Conservation (phyloP, 2,888 invertebrate genomes). For the Diarsia rubi region DNA sequence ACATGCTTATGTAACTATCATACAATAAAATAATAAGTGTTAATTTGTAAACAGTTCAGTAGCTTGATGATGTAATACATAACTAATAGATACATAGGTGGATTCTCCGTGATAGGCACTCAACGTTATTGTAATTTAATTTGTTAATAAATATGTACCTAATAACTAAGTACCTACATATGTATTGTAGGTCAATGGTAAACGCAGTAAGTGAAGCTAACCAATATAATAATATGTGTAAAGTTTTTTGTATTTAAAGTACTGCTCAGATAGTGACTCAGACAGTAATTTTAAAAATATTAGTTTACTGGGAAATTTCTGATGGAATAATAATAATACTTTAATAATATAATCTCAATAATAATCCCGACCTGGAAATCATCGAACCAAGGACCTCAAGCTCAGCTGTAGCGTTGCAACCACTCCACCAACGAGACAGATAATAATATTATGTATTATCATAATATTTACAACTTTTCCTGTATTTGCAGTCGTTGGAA, state of each 20-base stretch:
- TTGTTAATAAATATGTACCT: constrained; percentile 27
- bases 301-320: not conserved
- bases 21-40: constrained; percentile 39
- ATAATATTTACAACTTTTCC: not conserved
- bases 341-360: too few species aligned
- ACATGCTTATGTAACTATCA: constrained; percentile 1
- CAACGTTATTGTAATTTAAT: constrained; percentile 31
- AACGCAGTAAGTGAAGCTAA: constrained; percentile 5
- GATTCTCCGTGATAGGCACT: constrained; percentile 28
- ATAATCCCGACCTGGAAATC: not conserved
- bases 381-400: not conserved
- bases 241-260: not conserved
- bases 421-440: not conserved
- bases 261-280: not conserved
- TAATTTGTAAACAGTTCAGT: constrained; percentile 41
- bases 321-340: not conserved
- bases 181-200: constrained; percentile 49
- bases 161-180: not conserved
- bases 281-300: not conserved
- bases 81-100: constrained; percentile 19
- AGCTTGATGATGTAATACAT: constrained; percentile 33
- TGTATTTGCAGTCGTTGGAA: constrained; percentile 34
- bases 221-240: not conserved
- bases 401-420: not conserved
- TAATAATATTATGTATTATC: not conserved